These are phyloP conservation scores for Prunella himalayana DNA, from an alignment of 2,113 vertebrate species.

Conservation along the genomic window DNA sequence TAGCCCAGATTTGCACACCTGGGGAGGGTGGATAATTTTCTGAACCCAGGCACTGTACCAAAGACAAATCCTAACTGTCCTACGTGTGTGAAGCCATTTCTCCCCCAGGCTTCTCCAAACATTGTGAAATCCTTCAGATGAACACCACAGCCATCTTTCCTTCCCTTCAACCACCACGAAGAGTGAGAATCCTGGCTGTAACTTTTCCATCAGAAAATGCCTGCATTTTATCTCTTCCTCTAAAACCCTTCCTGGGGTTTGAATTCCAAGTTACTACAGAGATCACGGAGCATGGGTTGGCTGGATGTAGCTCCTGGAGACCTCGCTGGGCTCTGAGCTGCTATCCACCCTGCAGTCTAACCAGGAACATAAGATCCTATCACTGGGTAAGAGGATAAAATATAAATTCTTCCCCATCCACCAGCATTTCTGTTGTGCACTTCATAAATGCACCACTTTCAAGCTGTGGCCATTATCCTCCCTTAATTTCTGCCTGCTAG, in stretches of 20 bases:
- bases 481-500: slow-evolving; percentile 32
- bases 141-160: background rate
- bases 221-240: background rate
- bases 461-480: slow-evolving; percentile 9
- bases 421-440: background rate
- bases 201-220: background rate
- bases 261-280: background rate
- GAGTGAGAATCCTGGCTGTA: background rate
- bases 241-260: background rate
- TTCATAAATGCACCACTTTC: slow-evolving; percentile 9
- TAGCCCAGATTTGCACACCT: background rate
- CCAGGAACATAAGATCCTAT: background rate
- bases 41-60: background rate
- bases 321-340: background rate
- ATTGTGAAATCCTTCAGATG: background rate
- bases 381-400: background rate
- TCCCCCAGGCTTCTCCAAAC: background rate
- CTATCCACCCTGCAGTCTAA: background rate
- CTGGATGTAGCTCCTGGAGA: background rate
- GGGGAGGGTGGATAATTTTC: background rate
- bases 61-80: background rate
- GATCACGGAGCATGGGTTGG: background rate
- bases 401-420: background rate
- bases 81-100: background rate
- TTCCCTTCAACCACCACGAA: background rate